Evolutionary conservation across 2,888 invertebrate species (phyloP).

Genomic region (Himalopsyche tibetana): DNA sequence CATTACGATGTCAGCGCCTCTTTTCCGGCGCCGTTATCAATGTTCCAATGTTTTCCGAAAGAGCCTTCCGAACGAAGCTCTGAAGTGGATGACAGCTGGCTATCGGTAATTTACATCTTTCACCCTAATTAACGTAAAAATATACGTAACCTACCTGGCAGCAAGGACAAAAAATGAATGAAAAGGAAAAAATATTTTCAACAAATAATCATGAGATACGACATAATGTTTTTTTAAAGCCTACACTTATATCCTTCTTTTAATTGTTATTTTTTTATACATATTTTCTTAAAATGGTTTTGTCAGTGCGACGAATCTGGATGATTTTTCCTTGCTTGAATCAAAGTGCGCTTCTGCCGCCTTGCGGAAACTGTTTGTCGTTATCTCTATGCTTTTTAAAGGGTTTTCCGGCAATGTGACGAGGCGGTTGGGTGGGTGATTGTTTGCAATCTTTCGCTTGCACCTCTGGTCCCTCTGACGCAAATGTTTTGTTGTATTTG

Average conservation of each 20-base stretch:
- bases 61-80: not conserved
- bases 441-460: not conserved
- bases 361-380: not conserved
- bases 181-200: too few species aligned
- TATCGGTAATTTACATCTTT: not conserved
- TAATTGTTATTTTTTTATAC: too few species aligned
- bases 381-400: conserved; percentile 21
- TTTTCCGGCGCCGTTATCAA: conserved; percentile 1
- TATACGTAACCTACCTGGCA: not conserved
- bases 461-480: not conserved
- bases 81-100: not conserved
- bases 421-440: not conserved
- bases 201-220: too few species aligned
- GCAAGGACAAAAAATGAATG: too few species aligned
- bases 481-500: not conserved
- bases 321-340: not conserved
- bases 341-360: not conserved
- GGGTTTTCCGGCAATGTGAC: conserved; percentile 31
- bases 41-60: conserved; percentile 8
- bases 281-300: too few species aligned
- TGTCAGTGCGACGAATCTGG: too few species aligned
- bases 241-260: too few species aligned
- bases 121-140: not conserved
- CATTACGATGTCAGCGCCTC: not conserved
- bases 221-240: too few species aligned